A percentile compares a stretch with the other conserved stretches of the same genome.
Conservation (phyloP, 2,113 vertebrate genomes). For the Geococcyx californianus region DNA sequence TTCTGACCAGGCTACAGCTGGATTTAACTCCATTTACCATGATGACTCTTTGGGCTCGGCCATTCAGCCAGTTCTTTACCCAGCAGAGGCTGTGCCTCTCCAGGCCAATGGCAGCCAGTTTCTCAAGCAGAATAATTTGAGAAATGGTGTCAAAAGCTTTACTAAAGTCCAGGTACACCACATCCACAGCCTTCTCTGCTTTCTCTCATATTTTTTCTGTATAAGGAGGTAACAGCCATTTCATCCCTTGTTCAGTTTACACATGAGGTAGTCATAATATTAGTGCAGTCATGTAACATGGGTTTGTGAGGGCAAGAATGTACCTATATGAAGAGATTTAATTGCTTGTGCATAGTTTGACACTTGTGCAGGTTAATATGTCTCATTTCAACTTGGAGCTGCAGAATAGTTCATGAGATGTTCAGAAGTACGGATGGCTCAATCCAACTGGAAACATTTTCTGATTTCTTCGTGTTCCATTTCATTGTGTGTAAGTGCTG, state of each 20-base stretch:
- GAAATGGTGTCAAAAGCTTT: too few species aligned
- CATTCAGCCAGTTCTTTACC: too few species aligned
- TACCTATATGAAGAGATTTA: background rate
- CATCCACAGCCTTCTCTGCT: background rate
- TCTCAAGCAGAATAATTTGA: too few species aligned
- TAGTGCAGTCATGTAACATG: background rate
- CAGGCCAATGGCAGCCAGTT: too few species aligned
- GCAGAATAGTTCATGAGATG: background rate
- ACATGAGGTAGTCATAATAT: background rate
- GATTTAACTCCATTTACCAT: too few species aligned
- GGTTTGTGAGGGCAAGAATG: background rate
- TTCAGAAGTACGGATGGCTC: constrained; percentile 33
- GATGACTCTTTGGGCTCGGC: too few species aligned
- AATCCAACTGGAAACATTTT: constrained; percentile 27
- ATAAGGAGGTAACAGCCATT: background rate
- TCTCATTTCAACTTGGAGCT: background rate
- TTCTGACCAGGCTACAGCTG: too few species aligned
- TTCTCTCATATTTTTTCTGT: background rate
- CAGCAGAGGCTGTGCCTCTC: too few species aligned
- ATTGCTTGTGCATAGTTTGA: background rate
- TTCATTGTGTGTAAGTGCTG: background rate
- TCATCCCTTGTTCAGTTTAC: background rate
- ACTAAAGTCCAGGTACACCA: too few species aligned
- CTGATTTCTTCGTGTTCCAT: background rate
- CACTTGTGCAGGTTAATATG: background rate